Base-by-base conservation (phyloP, 2,113 vertebrate species). In the Paramisgurnus dabryanus region DNA sequence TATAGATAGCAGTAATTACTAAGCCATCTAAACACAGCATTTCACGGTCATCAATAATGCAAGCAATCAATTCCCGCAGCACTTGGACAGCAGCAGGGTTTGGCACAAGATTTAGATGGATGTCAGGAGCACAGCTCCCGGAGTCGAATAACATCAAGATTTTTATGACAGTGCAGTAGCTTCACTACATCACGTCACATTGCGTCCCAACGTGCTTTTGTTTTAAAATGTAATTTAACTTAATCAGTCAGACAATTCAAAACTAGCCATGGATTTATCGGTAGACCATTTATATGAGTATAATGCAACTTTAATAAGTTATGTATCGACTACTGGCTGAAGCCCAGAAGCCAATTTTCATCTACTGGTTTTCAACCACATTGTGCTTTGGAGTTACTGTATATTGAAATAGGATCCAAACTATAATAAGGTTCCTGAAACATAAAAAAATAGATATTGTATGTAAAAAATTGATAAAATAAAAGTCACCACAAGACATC, bases 1-100 rank as follows among this genome's bases (percentile, higher is more conserved):
- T 74, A 79, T 63, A 81, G 45, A 66, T 17, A 40, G 7, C 69
- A 55, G 78, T 81, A 83, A 83, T 81, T 68, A 63, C 73, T 79
- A 70, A 70, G 63, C 67, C 77, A 73, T 85, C 85, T 84, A 79
- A 82, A 85, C 83, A 74, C 45, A 81, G 34, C 40, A 63, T 81
- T 78, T 85, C 64, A 60, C 53, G 50, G 22, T 13, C 72, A 75
- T 71, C 72, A 80, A 69, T 83, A 80, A 84, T 83, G 83, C 73
- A 82, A n/a, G 22, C 27, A 67, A 78, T 80, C 77, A 78, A 74
- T 82, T 69, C 17, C 78, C 47, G 10, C n/a, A 22, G 17, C 53
- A 68, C 22, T 67, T 77, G 71, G 13, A 39, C 9, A 70, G 76
- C 41, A 34, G 64, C 80, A 39, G 79, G 7, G 27, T 27, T 67